Conservation (phyloP, 2,888 invertebrate species). For the Clanis bilineata region DNA sequence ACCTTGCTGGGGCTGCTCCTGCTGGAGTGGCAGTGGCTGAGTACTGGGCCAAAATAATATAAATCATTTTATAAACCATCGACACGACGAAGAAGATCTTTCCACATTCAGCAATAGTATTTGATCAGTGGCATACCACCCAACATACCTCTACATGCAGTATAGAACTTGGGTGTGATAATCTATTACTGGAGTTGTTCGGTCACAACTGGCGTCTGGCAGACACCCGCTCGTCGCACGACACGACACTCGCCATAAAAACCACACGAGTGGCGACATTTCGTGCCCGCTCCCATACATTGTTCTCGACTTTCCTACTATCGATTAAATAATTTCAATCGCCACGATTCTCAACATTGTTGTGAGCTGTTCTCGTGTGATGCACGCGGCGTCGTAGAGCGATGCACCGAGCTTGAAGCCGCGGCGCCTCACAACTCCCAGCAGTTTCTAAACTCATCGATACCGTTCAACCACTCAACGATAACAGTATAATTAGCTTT, state of each 20-base stretch:
- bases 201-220: background rate
- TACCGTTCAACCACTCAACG: slow-evolving; percentile 35
- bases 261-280: slow-evolving; percentile 53
- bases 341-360: slow-evolving; percentile 74
- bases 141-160: background rate
- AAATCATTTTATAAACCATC: too few species aligned
- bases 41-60: too few species aligned
- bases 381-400: too few species aligned
- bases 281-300: slow-evolving; percentile 64
- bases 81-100: too few species aligned
- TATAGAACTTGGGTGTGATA: background rate
- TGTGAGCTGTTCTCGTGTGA: slow-evolving; percentile 53
- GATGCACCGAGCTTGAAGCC: slow-evolving; percentile 14
- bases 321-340: slow-evolving; percentile 54
- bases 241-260: slow-evolving; percentile 41
- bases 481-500: slow-evolving; percentile 62
- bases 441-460: slow-evolving; percentile 10
- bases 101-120: too few species aligned
- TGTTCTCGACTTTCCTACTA: slow-evolving; percentile 74
- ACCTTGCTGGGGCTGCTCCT: too few species aligned
- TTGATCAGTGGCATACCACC: too few species aligned
- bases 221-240: background rate
- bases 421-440: background rate
- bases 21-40: too few species aligned
- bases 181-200: slow-evolving; percentile 38